Percentiles rank a stretch among this genome's conserved stretches.
Evolutionary conservation across 2,888 invertebrate species (phyloP).

Genomic region (Temnothorax ravouxi): DNA sequence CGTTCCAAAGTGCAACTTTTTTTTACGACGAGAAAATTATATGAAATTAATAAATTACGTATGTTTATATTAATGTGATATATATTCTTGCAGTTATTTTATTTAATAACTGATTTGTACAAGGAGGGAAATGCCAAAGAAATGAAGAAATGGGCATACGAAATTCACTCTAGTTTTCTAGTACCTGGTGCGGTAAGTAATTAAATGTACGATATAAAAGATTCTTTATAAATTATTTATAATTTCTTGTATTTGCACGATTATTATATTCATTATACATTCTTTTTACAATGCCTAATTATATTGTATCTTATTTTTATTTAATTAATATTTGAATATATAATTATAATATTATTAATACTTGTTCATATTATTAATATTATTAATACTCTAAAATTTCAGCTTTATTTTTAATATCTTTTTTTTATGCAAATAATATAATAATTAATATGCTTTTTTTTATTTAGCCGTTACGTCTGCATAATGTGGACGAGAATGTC

Average conservation of each 20-base stretch:
- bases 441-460: slow-evolving; percentile 56
- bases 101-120: slow-evolving; percentile 96
- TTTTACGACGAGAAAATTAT: not conserved
- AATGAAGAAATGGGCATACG: slow-evolving; percentile 99
- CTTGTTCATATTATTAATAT: too few species aligned
- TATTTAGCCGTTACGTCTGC: slow-evolving; percentile 92
- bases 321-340: not conserved
- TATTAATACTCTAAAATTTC: too few species aligned
- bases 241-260: slow-evolving; percentile 8
- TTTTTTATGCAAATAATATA: slow-evolving; percentile 1
- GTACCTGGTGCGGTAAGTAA: slow-evolving; percentile 94
- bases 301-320: not conserved
- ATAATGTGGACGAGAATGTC: slow-evolving; percentile 94
- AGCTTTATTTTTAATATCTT: not conserved
- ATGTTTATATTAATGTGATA: slow-evolving; percentile 47
- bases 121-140: slow-evolving; percentile 95
- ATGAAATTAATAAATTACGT: not conserved
- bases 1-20: not conserved
- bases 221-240: slow-evolving; percentile 10
- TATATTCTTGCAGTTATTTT: slow-evolving; percentile 89
- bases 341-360: not conserved
- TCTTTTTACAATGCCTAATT: not conserved
- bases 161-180: slow-evolving; percentile 98
- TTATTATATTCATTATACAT: not conserved
- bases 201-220: slow-evolving; percentile 1